Percentiles rank a stretch among this genome's conserved stretches.
phyloP scores from a whole-genome alignment of 2,888 invertebrate genomes.

The Timema podura region DNA sequence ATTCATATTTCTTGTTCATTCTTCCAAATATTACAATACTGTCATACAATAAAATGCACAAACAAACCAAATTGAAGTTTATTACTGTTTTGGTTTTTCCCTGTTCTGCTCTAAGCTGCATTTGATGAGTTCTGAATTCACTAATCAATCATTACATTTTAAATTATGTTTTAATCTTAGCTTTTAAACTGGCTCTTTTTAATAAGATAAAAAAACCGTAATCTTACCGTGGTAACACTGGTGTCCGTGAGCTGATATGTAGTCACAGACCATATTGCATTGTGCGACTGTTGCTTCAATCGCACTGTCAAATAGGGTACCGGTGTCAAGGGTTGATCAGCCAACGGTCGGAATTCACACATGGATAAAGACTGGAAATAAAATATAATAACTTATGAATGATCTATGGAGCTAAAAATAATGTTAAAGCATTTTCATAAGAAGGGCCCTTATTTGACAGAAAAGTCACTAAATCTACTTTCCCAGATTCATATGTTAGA shows the following conservation, averaged over 20 bases:
- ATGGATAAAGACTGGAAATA: not conserved
- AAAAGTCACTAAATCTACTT: no score
- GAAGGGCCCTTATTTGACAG: no score
- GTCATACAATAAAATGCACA: no score
- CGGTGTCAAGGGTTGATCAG: not conserved
- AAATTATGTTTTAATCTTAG: not conserved
- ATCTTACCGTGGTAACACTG: not conserved
- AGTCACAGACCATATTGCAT: not conserved
- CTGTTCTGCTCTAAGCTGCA: not conserved
- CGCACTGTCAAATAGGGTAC: slow-evolving; percentile 6
- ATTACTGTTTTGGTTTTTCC: not conserved
- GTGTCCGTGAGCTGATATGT: slow-evolving; percentile 4
- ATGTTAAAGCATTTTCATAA: no score
- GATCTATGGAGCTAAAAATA: no score
- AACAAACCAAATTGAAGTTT: no score
- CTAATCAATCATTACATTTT: no score
- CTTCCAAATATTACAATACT: no score
- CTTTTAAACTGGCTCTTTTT: not conserved
- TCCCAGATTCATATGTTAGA: no score
- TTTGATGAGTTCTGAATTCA: no score
- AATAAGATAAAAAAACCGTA: not conserved
- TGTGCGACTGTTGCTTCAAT: slow-evolving; percentile 11
- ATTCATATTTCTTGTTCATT: no score
- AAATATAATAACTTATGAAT: not conserved
- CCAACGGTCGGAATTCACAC: slow-evolving; percentile 1